Evolutionary conservation across 2,113 vertebrate species (phyloP), one percentile per base, ranked within the genome.

Genomic region (Cyrtonyx montezumae): DNA sequence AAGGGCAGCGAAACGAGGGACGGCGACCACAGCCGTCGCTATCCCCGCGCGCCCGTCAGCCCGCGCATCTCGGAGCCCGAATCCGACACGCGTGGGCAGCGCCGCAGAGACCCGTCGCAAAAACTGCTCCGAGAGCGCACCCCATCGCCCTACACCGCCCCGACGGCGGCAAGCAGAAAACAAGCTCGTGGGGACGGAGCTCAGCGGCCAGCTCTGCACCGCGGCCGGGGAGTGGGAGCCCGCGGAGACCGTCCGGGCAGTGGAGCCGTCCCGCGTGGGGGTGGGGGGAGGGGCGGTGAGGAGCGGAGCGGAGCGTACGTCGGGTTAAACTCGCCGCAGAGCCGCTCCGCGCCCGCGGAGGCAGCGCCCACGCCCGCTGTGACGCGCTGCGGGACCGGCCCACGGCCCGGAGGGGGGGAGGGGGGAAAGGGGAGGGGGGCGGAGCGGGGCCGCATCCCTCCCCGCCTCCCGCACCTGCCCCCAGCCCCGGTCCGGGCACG

Each of bases 1-100:
- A 91, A 95, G 94, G 93, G 61, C 88, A 89, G 18, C 71, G 36
- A 69, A 37, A 88, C 85, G 75, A 6, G 13, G 9, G 75, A 4
- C 34, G 1, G 73, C 1, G 6, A 17, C 2, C 2, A 30, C 91
- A 36, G 69, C 67, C 19, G 2, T 4, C 53, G 15, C 83, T 2
- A 7, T 9, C 49, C 19, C 63, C 43, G 13, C 4, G 17, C 10
- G 34, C 12, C 55, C 1, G 18, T 0, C 1, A 15, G 16, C 5
- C 78, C 16, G 45, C 21, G 45, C 16, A 9, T 0, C 84, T n/a
- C 56, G n/a, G 28, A 11, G 30, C 53, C 17, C 30, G 17, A n/a
- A 34, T n/a, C n/a, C 21, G 32, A 56, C 55, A n/a, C 30, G 30
- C 55, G 30, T 20, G 55, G 30, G n/a, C 18, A 56, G 19, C 30